Conservation (phyloP, 2,113 vertebrate genomes). For the Hirundichthys speculiger region DNA sequence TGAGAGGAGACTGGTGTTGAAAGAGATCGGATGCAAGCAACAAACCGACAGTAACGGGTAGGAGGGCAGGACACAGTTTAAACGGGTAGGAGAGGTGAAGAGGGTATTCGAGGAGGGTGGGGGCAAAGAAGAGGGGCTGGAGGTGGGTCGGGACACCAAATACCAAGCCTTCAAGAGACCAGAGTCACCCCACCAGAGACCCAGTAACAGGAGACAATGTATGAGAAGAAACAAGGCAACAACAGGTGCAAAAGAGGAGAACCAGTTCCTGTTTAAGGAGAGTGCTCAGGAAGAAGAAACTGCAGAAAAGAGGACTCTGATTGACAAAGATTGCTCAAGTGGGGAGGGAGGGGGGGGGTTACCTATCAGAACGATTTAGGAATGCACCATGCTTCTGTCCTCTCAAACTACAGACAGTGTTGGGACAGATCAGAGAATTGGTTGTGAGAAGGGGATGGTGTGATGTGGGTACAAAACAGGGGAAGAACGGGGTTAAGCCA, state of each 20-base stretch:
- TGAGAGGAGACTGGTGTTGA: conserved; percentile 69
- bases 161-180: conserved; percentile 57
- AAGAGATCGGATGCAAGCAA: conserved; percentile 82
- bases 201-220: conserved; percentile 66
- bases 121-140: conserved; percentile 12
- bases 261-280: conserved; percentile 72
- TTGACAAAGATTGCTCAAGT: conserved; percentile 42
- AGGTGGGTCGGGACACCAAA: conserved; percentile 44
- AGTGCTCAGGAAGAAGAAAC: conserved; percentile 59
- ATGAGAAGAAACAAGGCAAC: conserved; percentile 75
- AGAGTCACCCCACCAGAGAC: conserved; percentile 62
- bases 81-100: conserved; percentile 62
- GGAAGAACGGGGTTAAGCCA: conserved; percentile 82
- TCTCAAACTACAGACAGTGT: conserved; percentile 64
- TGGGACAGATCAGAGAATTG: conserved; percentile 56
- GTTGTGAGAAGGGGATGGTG: conserved; percentile 48
- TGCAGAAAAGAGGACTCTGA: conserved; percentile 54
- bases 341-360: conserved; percentile 29
- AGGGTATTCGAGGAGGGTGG: conserved; percentile 6
- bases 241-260: conserved; percentile 57
- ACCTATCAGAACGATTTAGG: conserved; percentile 75
- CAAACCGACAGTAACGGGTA: conserved; percentile 77
- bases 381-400: conserved; percentile 85
- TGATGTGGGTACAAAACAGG: conserved; percentile 59
- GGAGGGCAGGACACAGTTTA: conserved; percentile 67